Base-by-base conservation (phyloP, 1,140 invertebrate genomes). In the Plutomurus gul region DNA sequence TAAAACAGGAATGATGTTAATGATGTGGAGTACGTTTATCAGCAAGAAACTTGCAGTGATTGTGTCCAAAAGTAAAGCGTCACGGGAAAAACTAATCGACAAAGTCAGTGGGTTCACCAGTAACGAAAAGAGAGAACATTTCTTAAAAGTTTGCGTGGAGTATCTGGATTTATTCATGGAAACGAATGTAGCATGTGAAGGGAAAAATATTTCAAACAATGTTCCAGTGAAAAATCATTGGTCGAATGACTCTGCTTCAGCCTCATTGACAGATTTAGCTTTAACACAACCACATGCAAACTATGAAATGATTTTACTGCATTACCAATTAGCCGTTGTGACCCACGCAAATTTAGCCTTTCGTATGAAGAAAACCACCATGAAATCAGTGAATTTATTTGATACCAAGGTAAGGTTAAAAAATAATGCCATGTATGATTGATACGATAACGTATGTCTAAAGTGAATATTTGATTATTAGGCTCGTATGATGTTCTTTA, bases 81-180 rank as follows among this genome's bases (percentile, higher is more conserved):
- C 92, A 95, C 0, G 87, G 90, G 91, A 91, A 22, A 91, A 92
- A 84, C 87, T 97, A 1, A 92, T 97, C 46, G 95, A 97, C 83
- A 97, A 96, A 88, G 91, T 93, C 11, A 95, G 95, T 11, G 95
- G 70, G 13, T 81, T 83, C 93, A 87, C 86, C 94, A 73, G 94
- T 94, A 0, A 96, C 95, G 87, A 95, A 95, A 84, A 89, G 92
- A 81, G 88, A 96, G 43, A 87, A 85, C 86, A 87, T 22, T 95
- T 96, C 85, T 87, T 96, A 0, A 87, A 91, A 78, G 87, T 90
- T 16, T 91, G 90, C 60, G 89, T 91, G 22, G 87, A 89, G 30
- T 94, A 96, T 85, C 87, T 97, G 33, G 90, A 93, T 81, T 89
- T 91, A 46, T 95, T 96, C 84, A 87, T 94, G 81, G 90, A 92